Conservation (phyloP, 2,797 vertebrate genomes). For the Rhabdomys pumilio region DNA sequence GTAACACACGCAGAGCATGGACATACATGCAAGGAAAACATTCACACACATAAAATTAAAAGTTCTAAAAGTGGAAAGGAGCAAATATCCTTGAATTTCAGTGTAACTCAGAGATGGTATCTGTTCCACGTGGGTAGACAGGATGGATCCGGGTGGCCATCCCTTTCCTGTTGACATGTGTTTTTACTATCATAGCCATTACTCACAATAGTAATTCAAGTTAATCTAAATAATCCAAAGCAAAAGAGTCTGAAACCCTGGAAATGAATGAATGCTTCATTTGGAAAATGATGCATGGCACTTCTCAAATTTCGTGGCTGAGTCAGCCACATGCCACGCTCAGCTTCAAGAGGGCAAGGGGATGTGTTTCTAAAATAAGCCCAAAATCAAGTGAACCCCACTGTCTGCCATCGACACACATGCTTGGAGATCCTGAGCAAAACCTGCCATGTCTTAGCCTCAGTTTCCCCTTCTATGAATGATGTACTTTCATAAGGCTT, state of each 20-base stretch:
- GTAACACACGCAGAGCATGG: background rate
- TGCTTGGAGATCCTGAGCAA: background rate
- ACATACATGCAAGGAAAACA: background rate
- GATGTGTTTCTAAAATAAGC: background rate
- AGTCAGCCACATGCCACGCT: background rate
- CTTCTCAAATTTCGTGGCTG: slow-evolving; percentile 23
- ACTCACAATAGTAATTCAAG: background rate
- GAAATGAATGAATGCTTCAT: background rate
- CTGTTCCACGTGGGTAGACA: background rate
- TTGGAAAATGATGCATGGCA: slow-evolving; percentile 29
- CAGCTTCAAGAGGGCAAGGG: background rate
- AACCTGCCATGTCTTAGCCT: background rate
- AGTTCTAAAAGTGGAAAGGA: background rate
- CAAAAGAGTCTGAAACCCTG: background rate
- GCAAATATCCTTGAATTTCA: slow-evolving; percentile 1
- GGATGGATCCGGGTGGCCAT: background rate
- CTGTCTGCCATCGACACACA: slow-evolving; percentile 9
- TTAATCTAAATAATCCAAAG: background rate
- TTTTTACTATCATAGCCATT: background rate
- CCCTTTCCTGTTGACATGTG: slow-evolving; percentile 34
- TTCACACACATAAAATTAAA: background rate
- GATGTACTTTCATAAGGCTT: background rate
- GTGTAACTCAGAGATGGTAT: slow-evolving; percentile 31
- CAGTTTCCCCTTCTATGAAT: slow-evolving; percentile 30
- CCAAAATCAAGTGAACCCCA: slow-evolving; percentile 15